A percentile compares a stretch with the other conserved stretches of the same genome.
These are phyloP conservation scores for Hyperoplus immaculatus DNA, from an alignment of 2,797 vertebrate species.

Conservation along the genomic window DNA sequence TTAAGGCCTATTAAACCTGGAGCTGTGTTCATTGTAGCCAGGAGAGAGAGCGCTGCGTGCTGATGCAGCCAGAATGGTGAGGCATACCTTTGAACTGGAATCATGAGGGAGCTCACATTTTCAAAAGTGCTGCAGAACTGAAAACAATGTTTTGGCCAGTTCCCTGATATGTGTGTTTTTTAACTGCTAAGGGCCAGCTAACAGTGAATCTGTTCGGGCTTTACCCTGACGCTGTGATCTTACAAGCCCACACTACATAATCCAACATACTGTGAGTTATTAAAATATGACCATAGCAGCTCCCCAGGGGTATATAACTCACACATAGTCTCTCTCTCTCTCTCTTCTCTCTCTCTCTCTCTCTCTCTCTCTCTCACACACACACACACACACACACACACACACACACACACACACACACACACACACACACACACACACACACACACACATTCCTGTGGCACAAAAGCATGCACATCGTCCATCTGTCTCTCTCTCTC, in stretches of 20 bases:
- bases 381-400: conserved; percentile 51
- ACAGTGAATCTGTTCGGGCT: conserved; percentile 75
- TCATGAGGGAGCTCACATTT: conserved; percentile 85
- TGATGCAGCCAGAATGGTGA: conserved; percentile 80
- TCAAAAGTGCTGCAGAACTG: conserved; percentile 84
- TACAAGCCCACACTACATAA: conserved; percentile 84
- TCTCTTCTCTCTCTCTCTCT: background rate
- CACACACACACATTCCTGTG: conserved; percentile 66
- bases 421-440: conserved; percentile 32
- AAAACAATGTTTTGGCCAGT: conserved; percentile 82
- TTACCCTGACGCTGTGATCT: conserved; percentile 80
- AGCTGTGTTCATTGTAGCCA: conserved; percentile 77
- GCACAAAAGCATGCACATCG: conserved; percentile 60
- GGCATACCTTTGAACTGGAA: conserved; percentile 85
- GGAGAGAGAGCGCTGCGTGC: conserved; percentile 71
- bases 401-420: conserved; percentile 54
- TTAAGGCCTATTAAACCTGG: conserved; percentile 85
- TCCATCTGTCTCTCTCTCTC: conserved; percentile 37
- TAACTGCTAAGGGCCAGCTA: conserved; percentile 64
- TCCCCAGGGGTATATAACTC: conserved; percentile 79
- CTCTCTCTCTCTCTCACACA: conserved; percentile 15
- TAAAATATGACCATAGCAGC: conserved; percentile 85
- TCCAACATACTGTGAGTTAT: conserved; percentile 83
- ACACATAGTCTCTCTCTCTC: conserved; percentile 60
- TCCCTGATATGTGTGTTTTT: conserved; percentile 72